A percentile compares a stretch with the other conserved stretches of the same genome.
These are phyloP conservation scores for Camponotus floridanus DNA, from an alignment of 1,140 invertebrate genomes.

Conservation along the genomic window DNA sequence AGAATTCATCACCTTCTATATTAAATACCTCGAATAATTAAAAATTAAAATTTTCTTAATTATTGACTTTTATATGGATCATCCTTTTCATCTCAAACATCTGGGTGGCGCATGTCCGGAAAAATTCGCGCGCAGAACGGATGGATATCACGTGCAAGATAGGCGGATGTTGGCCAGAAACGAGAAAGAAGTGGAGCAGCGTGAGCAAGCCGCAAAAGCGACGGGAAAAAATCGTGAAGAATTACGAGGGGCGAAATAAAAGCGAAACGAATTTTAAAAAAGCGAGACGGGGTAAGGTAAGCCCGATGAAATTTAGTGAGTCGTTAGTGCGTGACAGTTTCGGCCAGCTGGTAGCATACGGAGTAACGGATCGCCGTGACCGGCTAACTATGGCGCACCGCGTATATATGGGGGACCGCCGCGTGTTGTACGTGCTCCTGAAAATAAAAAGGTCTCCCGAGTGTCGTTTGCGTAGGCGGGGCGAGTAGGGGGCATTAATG, in stretches of 20 bases:
- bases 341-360: slow-evolving; percentile 71
- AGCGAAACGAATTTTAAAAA: slow-evolving; percentile 67
- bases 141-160: background rate
- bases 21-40: background rate
- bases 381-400: slow-evolving; percentile 40
- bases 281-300: background rate
- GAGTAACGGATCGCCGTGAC: slow-evolving; percentile 74
- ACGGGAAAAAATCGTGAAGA: slow-evolving; percentile 51
- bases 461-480: background rate
- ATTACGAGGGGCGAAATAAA: slow-evolving; percentile 67
- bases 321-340: slow-evolving; percentile 76
- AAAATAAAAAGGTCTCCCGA: slow-evolving; percentile 50
- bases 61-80: background rate
- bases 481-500: slow-evolving; percentile 31
- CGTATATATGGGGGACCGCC: slow-evolving; percentile 3
- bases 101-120: background rate
- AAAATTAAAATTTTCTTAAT: background rate
- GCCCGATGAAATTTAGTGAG: slow-evolving; percentile 78
- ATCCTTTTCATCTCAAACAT: background rate
- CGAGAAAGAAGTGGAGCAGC: background rate
- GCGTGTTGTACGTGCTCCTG: slow-evolving; percentile 41
- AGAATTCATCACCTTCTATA: background rate
- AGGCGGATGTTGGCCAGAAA: slow-evolving; percentile 7
- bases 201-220: slow-evolving; percentile 20
- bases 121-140: background rate